A percentile compares a stretch with the other conserved stretches of the same genome.
Conservation (phyloP, 2,113 vertebrate species). For the Octodon degus region DNA sequence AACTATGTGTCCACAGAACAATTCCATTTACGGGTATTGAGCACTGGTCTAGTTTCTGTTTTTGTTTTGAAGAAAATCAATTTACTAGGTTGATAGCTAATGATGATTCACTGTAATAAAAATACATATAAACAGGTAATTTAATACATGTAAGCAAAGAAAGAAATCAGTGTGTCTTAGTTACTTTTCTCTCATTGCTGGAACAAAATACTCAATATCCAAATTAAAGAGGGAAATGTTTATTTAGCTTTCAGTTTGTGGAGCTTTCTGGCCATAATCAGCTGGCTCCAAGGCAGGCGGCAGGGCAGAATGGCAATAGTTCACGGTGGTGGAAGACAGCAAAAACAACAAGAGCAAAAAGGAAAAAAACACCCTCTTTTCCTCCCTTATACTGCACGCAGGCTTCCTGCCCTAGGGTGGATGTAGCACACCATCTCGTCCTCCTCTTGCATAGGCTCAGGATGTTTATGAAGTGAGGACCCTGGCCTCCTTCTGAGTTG, state of each 20-base stretch:
- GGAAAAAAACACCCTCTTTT: background rate
- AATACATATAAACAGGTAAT: background rate
- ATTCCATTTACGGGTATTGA: background rate
- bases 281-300: background rate
- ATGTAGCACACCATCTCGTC: background rate
- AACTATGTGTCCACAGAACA: background rate
- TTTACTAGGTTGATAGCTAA: constrained; percentile 1
- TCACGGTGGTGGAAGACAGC: background rate
- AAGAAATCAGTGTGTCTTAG: background rate
- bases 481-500: background rate
- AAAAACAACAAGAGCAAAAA: background rate
- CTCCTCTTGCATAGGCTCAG: background rate
- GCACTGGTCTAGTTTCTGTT: background rate
- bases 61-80: constrained; percentile 10
- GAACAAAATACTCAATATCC: background rate
- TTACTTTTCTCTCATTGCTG: background rate
- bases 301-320: background rate
- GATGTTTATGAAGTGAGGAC: background rate
- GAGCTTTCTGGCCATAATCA: background rate
- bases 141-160: background rate
- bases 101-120: background rate
- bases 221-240: background rate
- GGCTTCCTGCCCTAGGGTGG: background rate
- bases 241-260: background rate
- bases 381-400: background rate